Base-by-base conservation (phyloP, 1,140 invertebrate genomes). In the Steinernema khuongi region DNA sequence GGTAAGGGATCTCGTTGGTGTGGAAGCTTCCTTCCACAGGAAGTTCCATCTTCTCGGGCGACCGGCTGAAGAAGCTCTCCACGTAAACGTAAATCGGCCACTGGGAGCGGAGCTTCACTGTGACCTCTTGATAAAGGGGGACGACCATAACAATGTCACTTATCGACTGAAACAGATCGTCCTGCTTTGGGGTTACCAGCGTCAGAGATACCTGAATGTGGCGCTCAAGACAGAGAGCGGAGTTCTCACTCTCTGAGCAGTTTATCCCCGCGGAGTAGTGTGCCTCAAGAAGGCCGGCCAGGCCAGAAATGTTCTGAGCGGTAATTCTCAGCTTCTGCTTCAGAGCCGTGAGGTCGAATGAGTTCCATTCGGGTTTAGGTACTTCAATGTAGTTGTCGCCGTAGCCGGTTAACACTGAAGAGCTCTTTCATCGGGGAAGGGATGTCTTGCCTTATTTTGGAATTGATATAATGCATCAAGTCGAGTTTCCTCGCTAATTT, bases 121-220 rank as follows among this genome's bases (percentile, higher is more conserved):
- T 14, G 31, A 66, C 70, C 72, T 71, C 74, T 26, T 60, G 69
- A 70, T 72, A 66, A n/a, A 36, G 36, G n/a, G 74, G 70, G 14
- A 70, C 68, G 19, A 68, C 69, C 32, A 75, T 72, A 18, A 66
- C 30, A 31, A 71, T 72, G 19, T 75, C 74, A 1, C 60, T 67
- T 17, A 72, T 44, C 68, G 66, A 41, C 22, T 74, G 0, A 1
- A 50, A 22, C 22, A 74, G 67, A 67, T 74, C 73, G 14, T 67
- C 31, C 43, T 74, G 70, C 22, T 31, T 14, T 31, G 44, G 41
- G 1, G 60, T 44, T 31, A 31, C 44, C 22, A 43, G 60, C 22
- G n/a, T n/a, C 31, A 7, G 18, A n/a, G n/a, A n/a, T 30, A 19
- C 41, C 69, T 28, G 30, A n/a, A 30, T 71, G 31, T 22, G 69